These are phyloP conservation scores for Eupithecia dodoneata DNA, from an alignment of 2,888 invertebrate species.

Conservation along the genomic window DNA sequence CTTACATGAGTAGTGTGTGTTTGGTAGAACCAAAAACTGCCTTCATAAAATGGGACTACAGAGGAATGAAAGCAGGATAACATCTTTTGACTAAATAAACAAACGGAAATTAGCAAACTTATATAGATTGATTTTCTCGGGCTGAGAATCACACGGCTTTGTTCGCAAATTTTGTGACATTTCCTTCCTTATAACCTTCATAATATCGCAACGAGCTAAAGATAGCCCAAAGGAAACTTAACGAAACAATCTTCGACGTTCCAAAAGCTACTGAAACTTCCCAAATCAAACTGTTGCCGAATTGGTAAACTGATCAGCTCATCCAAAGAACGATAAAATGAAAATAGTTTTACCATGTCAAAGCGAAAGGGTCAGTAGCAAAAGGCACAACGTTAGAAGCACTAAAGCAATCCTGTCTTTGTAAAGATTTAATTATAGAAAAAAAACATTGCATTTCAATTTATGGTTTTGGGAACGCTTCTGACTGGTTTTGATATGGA, in stretches of 20 bases:
- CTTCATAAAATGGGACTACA: too few species aligned
- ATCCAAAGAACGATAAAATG: conserved; percentile 23
- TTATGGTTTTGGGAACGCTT: too few species aligned
- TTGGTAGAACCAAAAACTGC: too few species aligned
- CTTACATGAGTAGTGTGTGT: too few species aligned
- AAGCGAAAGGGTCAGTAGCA: not conserved
- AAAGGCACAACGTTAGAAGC: not conserved
- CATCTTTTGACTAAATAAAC: not conserved
- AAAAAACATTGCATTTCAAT: too few species aligned
- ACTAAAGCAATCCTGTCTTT: not conserved
- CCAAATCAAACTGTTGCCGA: conserved; percentile 18
- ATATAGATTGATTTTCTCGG: not conserved
- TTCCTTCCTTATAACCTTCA: not conserved
- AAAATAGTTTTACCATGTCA: conserved; percentile 23
- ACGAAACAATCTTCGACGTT: conserved; percentile 5
- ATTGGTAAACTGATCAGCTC: conserved; percentile 2
- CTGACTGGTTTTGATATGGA: too few species aligned
- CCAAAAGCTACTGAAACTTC: conserved; percentile 18
- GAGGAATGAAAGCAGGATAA: too few species aligned
- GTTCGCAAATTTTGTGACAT: not conserved
- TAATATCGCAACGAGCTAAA: not conserved
- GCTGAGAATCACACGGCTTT: not conserved
- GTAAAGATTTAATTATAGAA: not conserved
- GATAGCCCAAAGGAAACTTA: not conserved
- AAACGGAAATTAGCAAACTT: not conserved